Base-by-base conservation (phyloP, 2,888 invertebrate species). In the Drepana falcataria region DNA sequence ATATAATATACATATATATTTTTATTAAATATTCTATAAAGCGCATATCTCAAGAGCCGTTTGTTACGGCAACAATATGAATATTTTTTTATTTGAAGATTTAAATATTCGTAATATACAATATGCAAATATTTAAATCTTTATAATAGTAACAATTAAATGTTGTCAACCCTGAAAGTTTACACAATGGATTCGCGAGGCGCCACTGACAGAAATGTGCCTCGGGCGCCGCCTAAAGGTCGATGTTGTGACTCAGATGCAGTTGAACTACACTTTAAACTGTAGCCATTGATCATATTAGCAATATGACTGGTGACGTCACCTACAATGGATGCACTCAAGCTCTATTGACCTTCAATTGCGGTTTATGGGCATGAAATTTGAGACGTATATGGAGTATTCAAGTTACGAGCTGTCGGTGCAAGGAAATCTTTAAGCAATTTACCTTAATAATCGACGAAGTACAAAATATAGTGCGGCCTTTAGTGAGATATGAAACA, bases 131-230 rank as follows among this genome's bases (percentile, higher is more conserved):
- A 21, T 21, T 21, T 21, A 21, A 21, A 21, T 21, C 21, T 21
- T 21, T 21, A 21, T 21, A 21, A 21, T 21, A 21, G 21, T 21
- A 21, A 21, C 21, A 21, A 21, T 21, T 21, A 21, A 21, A 21
- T 21, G 21, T 4, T 51, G 44, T 41, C 76, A 81, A 57, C 82
- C 81, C 81, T 82, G 65, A 53, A 61, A 54, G 59, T 55, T 55
- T 60, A 58, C 61, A 71, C 71, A 78, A 78, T 78, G 74, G 65
- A 68, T 76, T 74, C 68, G 79, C 75, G 73, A 71, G 75, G 71
- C 76, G 66, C 60, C 60, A 61, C 59, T 65, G 69, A 61, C 67
- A 69, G 70, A 74, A 72, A 75, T 68, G 70, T 62, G 67, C 60
- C 65, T 61, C 71, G 64, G 73, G 76, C 77, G 79, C 76, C 78